Evolutionary conservation across 2,888 invertebrate genomes (phyloP).

Genomic region (Eupsilia transversa): DNA sequence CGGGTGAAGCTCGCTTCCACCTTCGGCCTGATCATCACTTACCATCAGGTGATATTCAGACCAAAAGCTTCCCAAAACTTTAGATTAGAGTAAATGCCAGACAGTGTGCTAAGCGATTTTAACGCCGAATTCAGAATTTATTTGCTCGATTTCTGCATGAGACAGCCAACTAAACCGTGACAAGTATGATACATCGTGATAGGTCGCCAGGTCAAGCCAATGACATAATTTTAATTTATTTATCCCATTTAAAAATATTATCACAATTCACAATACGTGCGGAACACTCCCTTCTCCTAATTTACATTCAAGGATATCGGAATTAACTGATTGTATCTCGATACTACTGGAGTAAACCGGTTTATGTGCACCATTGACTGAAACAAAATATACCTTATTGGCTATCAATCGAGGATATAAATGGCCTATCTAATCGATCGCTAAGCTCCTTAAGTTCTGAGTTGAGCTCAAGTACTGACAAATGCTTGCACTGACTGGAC

Average conservation of each 20-base stretch:
- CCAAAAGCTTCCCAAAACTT: no score
- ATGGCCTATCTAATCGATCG: slow-evolving; percentile 15
- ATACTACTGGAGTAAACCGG: slow-evolving; percentile 51
- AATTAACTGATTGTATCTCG: slow-evolving; percentile 56
- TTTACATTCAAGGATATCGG: slow-evolving; percentile 76
- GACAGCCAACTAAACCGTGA: neutral
- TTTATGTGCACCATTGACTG: slow-evolving; percentile 30
- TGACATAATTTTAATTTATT: slow-evolving; percentile 4
- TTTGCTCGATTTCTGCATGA: neutral
- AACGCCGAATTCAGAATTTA: neutral
- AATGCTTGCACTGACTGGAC: no score
- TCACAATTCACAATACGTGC: slow-evolving; percentile 59
- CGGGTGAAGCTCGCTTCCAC: no score
- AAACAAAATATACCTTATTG: slow-evolving; percentile 24
- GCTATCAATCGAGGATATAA: slow-evolving; percentile 26
- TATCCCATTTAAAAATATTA: slow-evolving; percentile 26
- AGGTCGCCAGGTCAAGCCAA: slow-evolving; percentile 20
- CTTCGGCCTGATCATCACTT: no score
- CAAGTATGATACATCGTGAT: neutral
- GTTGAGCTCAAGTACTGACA: no score
- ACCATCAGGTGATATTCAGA: no score
- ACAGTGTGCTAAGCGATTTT: neutral
- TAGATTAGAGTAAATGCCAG: neutral
- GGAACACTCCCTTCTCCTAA: slow-evolving; percentile 74
- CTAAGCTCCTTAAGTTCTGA: no score